phyloP scores from a whole-genome alignment of 1,140 invertebrate species.

The Sarcophaga bullata region DNA sequence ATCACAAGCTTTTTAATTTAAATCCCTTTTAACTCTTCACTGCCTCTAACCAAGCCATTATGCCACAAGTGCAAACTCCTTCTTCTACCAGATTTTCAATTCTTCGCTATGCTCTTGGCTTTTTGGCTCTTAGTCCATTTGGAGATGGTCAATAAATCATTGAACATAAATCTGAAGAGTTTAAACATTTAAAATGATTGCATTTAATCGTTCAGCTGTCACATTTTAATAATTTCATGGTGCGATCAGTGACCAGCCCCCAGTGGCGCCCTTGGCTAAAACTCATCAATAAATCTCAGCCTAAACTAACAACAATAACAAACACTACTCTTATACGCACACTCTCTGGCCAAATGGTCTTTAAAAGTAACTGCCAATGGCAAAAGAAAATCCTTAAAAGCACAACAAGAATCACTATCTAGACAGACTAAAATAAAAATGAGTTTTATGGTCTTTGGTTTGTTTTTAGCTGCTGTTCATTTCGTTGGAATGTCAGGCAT shows the following conservation, averaged over 20 bases:
- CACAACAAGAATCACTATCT: neutral
- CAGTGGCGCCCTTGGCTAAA: constrained; percentile 47
- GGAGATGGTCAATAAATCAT: constrained; percentile 20
- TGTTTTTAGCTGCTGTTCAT: constrained; percentile 31
- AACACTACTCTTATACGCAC: constrained; percentile 3
- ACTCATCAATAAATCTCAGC: constrained; percentile 49
- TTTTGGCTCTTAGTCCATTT: no score
- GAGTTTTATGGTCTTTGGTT: neutral
- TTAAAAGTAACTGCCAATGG: no score
- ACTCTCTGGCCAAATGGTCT: neutral
- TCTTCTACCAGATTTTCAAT: neutral
- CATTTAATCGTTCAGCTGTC: constrained; percentile 50
- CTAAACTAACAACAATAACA: constrained; percentile 33
- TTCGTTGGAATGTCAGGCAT: constrained; percentile 6
- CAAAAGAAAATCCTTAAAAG: no score
- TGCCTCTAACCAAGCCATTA: no score
- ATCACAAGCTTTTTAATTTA: no score
- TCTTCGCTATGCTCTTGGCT: neutral
- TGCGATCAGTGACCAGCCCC: constrained; percentile 48
- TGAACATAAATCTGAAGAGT: constrained; percentile 46
- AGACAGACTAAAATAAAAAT: neutral
- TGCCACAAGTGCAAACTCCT: neutral
- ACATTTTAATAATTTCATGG: constrained; percentile 51
- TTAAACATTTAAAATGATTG: constrained; percentile 48
- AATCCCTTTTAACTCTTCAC: no score